Percentiles rank a stretch among this genome's conserved stretches.
Evolutionary conservation across 1,140 invertebrate genomes (phyloP).

Genomic region (Parapsyche elsis): DNA sequence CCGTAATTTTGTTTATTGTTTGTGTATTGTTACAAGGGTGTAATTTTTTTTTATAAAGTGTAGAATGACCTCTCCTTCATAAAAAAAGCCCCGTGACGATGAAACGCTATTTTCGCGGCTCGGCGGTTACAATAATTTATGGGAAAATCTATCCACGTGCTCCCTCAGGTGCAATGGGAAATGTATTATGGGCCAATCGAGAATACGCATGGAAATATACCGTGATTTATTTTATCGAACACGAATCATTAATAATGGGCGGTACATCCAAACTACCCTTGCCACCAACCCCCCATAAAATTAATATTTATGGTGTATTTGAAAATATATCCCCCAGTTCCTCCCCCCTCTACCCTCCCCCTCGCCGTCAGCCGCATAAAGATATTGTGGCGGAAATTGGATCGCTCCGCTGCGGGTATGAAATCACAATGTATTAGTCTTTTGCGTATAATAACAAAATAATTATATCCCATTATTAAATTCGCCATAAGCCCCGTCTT

Average conservation of each 20-base stretch:
- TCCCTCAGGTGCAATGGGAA: conserved; percentile 39
- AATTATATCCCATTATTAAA: conserved; percentile 25
- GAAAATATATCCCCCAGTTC: conserved; percentile 24
- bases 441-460: conserved; percentile 31
- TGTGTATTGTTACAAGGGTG: neutral
- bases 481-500: neutral
- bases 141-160: conserved; percentile 41
- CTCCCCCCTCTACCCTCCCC: neutral
- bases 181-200: conserved; percentile 40
- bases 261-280: neutral
- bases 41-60: neutral
- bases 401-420: conserved; percentile 26
- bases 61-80: neutral
- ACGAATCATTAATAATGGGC: conserved; percentile 43
- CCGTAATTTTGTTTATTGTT: no score
- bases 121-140: conserved; percentile 27
- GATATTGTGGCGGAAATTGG: conserved; percentile 36
- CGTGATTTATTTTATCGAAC: conserved; percentile 42
- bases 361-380: neutral
- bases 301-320: conserved; percentile 42
- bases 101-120: conserved; percentile 11
- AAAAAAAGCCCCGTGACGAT: neutral
- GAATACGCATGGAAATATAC: conserved; percentile 42
- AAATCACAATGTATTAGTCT: conserved; percentile 31
- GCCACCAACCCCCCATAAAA: conserved; percentile 1